Percentiles rank a stretch among this genome's conserved stretches.
Evolutionary conservation across 1,140 invertebrate genomes (phyloP).

Genomic region (Heliconius himera): DNA sequence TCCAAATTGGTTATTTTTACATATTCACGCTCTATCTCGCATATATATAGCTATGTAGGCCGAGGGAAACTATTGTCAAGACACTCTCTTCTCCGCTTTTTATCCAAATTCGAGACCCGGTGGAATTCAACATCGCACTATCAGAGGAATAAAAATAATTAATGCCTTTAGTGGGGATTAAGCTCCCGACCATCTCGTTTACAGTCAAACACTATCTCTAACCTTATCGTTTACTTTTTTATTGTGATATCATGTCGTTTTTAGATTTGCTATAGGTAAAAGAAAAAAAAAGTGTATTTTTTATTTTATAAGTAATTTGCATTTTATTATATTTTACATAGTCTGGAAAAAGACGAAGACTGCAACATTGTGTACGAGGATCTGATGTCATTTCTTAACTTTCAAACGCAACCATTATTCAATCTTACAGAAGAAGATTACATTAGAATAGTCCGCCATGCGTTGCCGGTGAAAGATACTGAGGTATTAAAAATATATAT

Average conservation of each 20-base stretch:
- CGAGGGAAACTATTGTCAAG: not conserved
- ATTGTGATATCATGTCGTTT: too few relatives aligned
- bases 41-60: not conserved
- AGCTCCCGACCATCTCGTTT: too few relatives aligned
- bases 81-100: not conserved
- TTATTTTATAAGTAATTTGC: too few relatives aligned
- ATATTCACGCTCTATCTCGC: not conserved
- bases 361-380: conserved; percentile 84
- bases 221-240: too few relatives aligned
- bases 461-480: conserved; percentile 67
- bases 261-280: too few relatives aligned
- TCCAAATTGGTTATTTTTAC: not conserved
- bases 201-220: too few relatives aligned
- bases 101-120: too few relatives aligned
- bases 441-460: conserved; percentile 69
- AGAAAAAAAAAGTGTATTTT: too few relatives aligned
- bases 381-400: conserved; percentile 83
- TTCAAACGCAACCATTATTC: conserved; percentile 80
- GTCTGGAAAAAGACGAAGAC: conserved; percentile 81
- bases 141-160: too few relatives aligned
- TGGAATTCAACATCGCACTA: too few relatives aligned
- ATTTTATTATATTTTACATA: conserved; percentile 25
- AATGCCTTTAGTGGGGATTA: too few relatives aligned
- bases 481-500: conserved; percentile 50
- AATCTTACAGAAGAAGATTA: conserved; percentile 81